phyloP scores from a whole-genome alignment of 2,113 vertebrate genomes.

The Chrysemys picta region DNA sequence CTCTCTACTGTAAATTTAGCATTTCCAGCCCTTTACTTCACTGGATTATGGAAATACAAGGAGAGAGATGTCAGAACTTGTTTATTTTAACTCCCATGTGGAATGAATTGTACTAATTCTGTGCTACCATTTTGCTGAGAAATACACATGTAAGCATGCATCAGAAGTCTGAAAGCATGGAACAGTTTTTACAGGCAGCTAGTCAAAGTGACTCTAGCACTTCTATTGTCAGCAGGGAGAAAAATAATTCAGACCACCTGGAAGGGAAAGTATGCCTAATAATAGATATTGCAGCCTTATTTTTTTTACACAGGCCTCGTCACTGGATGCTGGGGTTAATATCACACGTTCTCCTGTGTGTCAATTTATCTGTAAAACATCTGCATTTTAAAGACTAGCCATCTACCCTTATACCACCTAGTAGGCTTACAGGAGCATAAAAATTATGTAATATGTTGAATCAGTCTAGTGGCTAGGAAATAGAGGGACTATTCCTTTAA shows the following conservation, averaged over 20 bases:
- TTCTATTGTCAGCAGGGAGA: fast-evolving
- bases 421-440: slow-evolving; percentile 43
- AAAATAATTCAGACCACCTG: not conserved
- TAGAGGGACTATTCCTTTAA: slow-evolving; percentile 27
- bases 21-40: not conserved
- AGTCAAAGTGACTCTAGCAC: not conserved
- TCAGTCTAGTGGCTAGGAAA: slow-evolving; percentile 37
- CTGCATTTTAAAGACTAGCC: slow-evolving; percentile 47
- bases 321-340: not conserved
- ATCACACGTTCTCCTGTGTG: not conserved
- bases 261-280: fast-evolving
- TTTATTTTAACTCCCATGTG: not conserved
- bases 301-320: fast-evolving
- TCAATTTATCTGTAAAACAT: slow-evolving; percentile 27
- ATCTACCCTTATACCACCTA: slow-evolving; percentile 41
- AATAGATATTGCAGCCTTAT: fast-evolving
- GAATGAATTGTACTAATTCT: not conserved
- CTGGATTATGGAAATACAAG: too few relatives aligned
- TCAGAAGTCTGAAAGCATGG: too few relatives aligned
- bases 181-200: not conserved
- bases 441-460: slow-evolving; percentile 46
- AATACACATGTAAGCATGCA: too few relatives aligned
- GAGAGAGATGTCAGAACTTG: not conserved
- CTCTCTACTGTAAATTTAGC: not conserved
- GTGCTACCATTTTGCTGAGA: fast-evolving